phyloP scores from a whole-genome alignment of 2,797 vertebrate genomes.

The Sebastes wilsoni region DNA sequence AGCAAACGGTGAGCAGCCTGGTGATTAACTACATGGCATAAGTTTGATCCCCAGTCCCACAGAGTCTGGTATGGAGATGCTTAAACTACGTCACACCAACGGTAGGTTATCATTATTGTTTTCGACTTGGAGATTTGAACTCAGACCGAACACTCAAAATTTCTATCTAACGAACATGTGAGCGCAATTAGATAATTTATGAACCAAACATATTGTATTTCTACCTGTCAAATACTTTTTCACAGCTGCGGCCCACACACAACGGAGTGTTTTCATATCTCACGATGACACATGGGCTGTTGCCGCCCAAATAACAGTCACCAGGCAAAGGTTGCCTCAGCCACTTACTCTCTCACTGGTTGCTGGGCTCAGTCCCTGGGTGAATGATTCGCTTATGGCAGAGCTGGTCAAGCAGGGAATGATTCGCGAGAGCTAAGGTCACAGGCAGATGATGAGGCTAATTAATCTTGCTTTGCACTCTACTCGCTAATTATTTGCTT shows the following conservation, averaged over 20 bases:
- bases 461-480: conserved; percentile 78
- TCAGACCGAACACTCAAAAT: neutral
- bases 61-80: neutral
- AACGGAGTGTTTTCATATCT: conserved; percentile 41
- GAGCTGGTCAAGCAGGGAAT: conserved; percentile 62
- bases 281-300: conserved; percentile 27
- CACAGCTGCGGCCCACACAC: conserved; percentile 22
- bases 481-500: conserved; percentile 75
- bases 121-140: neutral
- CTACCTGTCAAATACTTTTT: neutral
- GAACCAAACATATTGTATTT: neutral
- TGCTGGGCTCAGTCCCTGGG: conserved; percentile 33
- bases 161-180: neutral
- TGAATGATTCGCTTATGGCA: conserved; percentile 67
- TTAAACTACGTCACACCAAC: neutral
- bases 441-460: conserved; percentile 72
- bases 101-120: neutral
- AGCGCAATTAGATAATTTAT: neutral
- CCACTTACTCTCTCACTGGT: conserved; percentile 46
- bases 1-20: neutral
- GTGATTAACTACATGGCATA: neutral
- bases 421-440: conserved; percentile 69
- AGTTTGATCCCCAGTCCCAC: neutral
- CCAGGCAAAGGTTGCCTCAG: conserved; percentile 38
- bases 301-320: conserved; percentile 43